phyloP scores from a whole-genome alignment of 2,888 invertebrate genomes.

The Thalpophila matura region DNA sequence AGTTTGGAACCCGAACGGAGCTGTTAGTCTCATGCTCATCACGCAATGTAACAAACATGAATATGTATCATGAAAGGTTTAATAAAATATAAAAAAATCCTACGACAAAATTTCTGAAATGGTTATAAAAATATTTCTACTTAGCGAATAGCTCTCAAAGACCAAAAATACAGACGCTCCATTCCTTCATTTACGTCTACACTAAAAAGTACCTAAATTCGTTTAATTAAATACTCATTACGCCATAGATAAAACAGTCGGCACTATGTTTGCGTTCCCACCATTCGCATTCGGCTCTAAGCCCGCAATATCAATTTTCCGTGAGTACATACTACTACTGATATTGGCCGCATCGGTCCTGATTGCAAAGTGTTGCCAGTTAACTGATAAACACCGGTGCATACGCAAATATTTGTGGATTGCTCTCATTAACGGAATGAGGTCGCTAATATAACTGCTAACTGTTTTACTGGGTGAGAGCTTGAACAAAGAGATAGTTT shows the following conservation, averaged over 20 bases:
- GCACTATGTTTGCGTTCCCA: constrained; percentile 12
- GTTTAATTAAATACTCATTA: background rate
- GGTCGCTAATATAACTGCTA: constrained; percentile 78
- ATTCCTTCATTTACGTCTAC: too few species aligned
- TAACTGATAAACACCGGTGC: constrained; percentile 79
- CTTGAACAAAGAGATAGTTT: constrained; percentile 51
- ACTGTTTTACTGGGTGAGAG: constrained; percentile 48
- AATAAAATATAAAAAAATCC: too few species aligned
- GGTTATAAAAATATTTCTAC: too few species aligned
- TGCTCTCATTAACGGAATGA: constrained; percentile 86
- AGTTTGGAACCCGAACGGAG: too few species aligned
- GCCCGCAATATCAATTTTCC: constrained; percentile 65
- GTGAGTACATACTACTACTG: constrained; percentile 58
- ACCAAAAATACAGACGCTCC: too few species aligned
- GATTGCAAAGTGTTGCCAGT: constrained; percentile 82
- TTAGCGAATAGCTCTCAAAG: too few species aligned
- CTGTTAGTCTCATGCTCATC: too few species aligned
- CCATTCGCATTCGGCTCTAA: constrained; percentile 40
- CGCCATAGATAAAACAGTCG: constrained; percentile 16
- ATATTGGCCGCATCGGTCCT: constrained; percentile 70
- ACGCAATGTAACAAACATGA: too few species aligned
- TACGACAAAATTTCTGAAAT: too few species aligned
- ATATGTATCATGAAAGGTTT: too few species aligned
- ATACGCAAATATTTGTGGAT: constrained; percentile 84
- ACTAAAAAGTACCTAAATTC: too few species aligned